Percentiles rank a stretch among this genome's conserved stretches.
Evolutionary conservation across 2,797 vertebrate genomes (phyloP).

Genomic region (Cheirogaleus major): DNA sequence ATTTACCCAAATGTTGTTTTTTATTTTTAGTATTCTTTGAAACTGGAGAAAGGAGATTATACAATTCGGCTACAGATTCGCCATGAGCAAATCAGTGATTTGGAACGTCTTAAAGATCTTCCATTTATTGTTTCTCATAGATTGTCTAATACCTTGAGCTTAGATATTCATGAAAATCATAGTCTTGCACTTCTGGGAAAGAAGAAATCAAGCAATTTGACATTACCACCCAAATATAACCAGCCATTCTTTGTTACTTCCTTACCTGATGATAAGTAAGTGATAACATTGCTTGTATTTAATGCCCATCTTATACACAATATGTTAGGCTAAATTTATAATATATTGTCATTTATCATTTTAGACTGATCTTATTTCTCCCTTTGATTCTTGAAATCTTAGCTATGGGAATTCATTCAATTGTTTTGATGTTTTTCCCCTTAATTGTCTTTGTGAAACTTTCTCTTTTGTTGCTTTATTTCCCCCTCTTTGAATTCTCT

Average conservation of each 20-base stretch:
- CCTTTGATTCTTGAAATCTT: conserved; percentile 43
- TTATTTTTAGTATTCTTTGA: conserved; percentile 94
- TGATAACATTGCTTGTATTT: conserved; percentile 48
- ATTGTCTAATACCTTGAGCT: conserved; percentile 93
- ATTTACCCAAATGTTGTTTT: conserved; percentile 70
- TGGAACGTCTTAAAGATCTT: conserved; percentile 98
- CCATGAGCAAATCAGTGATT: conserved; percentile 95
- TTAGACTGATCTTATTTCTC: neutral
- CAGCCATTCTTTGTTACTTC: conserved; percentile 96
- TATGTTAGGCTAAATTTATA: neutral
- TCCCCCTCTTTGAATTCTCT: conserved; percentile 60
- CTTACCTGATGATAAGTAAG: conserved; percentile 98
- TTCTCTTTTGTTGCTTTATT: conserved; percentile 55
- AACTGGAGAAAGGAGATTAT: conserved; percentile 99
- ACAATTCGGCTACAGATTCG: conserved; percentile 96
- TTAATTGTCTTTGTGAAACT: conserved; percentile 54
- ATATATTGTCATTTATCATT: neutral
- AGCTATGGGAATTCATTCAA: conserved; percentile 1
- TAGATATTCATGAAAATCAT: conserved; percentile 97
- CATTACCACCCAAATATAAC: conserved; percentile 91
- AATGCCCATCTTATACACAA: neutral
- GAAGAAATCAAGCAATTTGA: conserved; percentile 96
- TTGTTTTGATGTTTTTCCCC: neutral
- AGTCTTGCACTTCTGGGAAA: conserved; percentile 95
- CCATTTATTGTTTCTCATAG: conserved; percentile 97